Percentiles rank a stretch among this genome's conserved stretches.
phyloP scores from a whole-genome alignment of 2,113 vertebrate genomes.

The Laterallus jamaicensis region DNA sequence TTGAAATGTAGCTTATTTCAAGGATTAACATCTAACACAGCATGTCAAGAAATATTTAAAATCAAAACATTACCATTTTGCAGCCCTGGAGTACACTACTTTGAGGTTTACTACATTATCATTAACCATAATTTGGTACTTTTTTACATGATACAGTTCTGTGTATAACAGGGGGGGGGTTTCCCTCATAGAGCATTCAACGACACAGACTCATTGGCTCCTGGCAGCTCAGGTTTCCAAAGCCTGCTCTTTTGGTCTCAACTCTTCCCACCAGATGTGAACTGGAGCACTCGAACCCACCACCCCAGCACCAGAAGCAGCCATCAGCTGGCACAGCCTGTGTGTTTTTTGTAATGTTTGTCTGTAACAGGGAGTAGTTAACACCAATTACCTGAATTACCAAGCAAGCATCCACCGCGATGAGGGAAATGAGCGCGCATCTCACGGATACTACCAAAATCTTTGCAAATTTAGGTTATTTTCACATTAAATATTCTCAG shows the following conservation, averaged over 20 bases:
- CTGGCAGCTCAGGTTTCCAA: neutral
- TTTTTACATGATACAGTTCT: no score
- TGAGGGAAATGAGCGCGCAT: neutral
- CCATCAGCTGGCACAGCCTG: neutral
- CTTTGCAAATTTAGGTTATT: neutral
- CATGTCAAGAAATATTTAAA: neutral
- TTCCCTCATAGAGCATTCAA: neutral
- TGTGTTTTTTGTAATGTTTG: neutral
- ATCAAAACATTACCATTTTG: neutral
- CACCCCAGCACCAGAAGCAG: neutral
- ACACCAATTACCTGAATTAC: neutral
- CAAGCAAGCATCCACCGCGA: neutral
- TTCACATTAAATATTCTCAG: neutral
- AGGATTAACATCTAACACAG: neutral
- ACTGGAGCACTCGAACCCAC: neutral
- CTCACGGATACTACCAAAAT: neutral
- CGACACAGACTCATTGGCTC: neutral
- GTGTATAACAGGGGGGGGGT: neutral
- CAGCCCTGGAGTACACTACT: neutral
- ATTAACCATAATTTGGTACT: neutral
- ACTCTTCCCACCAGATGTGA: neutral
- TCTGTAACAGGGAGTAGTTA: neutral
- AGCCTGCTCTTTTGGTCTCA: neutral
- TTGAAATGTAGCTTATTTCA: neutral
- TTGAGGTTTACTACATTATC: neutral